phyloP scores from a whole-genome alignment of 1,140 invertebrate species.

The Drosophila navojoa region DNA sequence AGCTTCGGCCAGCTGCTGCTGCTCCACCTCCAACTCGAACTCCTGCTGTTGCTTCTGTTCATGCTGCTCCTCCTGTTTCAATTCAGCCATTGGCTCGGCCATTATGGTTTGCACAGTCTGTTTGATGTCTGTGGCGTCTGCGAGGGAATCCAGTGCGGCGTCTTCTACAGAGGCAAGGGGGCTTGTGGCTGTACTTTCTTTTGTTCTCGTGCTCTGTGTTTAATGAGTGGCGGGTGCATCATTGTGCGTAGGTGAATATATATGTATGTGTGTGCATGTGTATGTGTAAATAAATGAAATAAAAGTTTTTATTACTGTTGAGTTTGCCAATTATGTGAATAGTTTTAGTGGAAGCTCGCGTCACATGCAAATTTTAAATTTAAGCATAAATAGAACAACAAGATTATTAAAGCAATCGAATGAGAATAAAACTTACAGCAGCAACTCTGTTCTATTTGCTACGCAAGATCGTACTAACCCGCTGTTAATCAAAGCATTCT shows the following conservation, averaged over 20 bases:
- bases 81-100: constrained; percentile 32
- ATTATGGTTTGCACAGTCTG: constrained; percentile 33
- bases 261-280: constrained; percentile 16
- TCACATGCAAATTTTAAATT: constrained; percentile 37
- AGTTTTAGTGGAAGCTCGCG: constrained; percentile 28
- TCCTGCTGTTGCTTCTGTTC: constrained; percentile 5
- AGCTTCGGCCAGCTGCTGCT: constrained; percentile 44
- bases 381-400: not conserved
- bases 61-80: constrained; percentile 1
- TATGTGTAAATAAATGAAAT: constrained; percentile 64
- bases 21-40: not conserved
- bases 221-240: constrained; percentile 28
- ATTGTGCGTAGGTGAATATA: constrained; percentile 5
- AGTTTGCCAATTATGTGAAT: constrained; percentile 40
- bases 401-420: not conserved
- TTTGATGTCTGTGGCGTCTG: constrained; percentile 44
- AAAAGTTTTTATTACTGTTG: constrained; percentile 59
- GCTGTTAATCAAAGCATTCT: constrained; percentile 22
- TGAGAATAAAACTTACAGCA: not conserved
- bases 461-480: constrained; percentile 28
- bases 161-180: constrained; percentile 43
- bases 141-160: constrained; percentile 8
- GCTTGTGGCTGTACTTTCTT: constrained; percentile 39
- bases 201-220: constrained; percentile 55
- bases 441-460: constrained; percentile 1